A percentile compares a stretch with the other conserved stretches of the same genome.
Evolutionary conservation across 2,113 vertebrate genomes (phyloP).

Genomic region (Oncorhynchus keta): DNA sequence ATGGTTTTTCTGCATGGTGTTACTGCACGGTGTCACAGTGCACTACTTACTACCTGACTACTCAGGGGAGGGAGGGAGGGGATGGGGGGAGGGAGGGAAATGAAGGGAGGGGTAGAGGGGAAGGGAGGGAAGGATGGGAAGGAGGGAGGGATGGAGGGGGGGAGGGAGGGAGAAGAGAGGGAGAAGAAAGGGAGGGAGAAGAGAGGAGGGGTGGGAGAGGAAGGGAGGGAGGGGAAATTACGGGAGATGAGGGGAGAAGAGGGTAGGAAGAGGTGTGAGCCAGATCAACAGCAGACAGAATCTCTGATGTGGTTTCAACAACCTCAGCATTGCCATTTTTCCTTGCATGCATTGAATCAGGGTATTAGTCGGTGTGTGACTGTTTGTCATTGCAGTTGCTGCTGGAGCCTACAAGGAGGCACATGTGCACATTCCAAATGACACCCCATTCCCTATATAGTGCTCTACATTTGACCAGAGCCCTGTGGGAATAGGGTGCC

Average conservation of each 20-base stretch:
- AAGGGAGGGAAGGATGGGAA: background rate
- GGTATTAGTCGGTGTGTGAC: background rate
- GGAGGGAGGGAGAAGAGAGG: too few relatives aligned
- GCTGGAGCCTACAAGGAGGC: background rate
- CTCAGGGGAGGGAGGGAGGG: background rate
- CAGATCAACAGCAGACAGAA: background rate
- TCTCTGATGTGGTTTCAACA: background rate
- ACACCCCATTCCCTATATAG: too few relatives aligned
- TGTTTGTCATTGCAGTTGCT: background rate
- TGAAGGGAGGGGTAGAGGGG: too few relatives aligned
- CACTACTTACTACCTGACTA: constrained; percentile 56
- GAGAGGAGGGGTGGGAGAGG: too few relatives aligned
- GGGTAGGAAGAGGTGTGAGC: background rate
- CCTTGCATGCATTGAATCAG: background rate
- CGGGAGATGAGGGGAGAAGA: too few relatives aligned
- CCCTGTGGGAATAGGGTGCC: too few relatives aligned
- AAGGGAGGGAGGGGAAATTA: too few relatives aligned
- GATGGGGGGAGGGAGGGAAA: too few relatives aligned
- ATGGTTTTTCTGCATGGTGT: too few relatives aligned
- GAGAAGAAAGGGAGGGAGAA: too few relatives aligned
- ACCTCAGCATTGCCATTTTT: background rate
- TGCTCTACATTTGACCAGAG: too few relatives aligned
- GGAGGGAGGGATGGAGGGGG: background rate
- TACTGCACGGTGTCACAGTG: constrained; percentile 37
- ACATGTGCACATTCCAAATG: too few relatives aligned